Base-by-base conservation (phyloP, 1,140 invertebrate genomes). In the Chironomus tepperi region DNA sequence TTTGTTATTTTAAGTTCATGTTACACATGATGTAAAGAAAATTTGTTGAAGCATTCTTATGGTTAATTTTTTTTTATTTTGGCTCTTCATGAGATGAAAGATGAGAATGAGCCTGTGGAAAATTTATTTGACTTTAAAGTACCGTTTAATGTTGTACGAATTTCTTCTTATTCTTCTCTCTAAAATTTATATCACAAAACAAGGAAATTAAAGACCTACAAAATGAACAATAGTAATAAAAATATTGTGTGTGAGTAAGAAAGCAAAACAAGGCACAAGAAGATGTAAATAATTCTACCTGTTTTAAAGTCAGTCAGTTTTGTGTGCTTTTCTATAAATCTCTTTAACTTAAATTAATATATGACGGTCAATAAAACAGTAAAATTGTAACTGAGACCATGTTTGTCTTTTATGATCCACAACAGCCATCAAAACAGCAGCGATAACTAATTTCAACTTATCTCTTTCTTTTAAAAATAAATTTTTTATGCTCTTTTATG, bases 331-430 rank as follows among this genome's bases (percentile, higher is more conserved):
- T 70, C 7, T 70, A 70, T 70, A 70, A 18, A 70, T 70, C 65
- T 70, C 65, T 70, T 18, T 16, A 21, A 10, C n/a, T n/a, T 70
- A 70, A 18, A 70, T 70, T 70, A 70, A 70, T 19, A 70, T 70
- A 70, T 70, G 65, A 21, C 65, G 16, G 19, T 18, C 65, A 70
- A 70, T 70, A 70, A 70, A 70, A 21, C 65, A 70, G 8, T 70
- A 70, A 70, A 70, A 70, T 18, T 70, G 65, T 70, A 70, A 70
- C 65, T 70, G 65, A 70, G 24, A 70, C 65, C 65, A 70, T 70
- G 65, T 70, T 70, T 70, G 19, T 21, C 65, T 70, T 70, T 57
- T 57, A 57, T 57, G 47, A 57, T 12, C 47, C 12, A 57, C 47
- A 57, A 57, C 47, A 57, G 47, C 12, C 47, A 57, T 57, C 47